Base-by-base conservation (phyloP, 2,113 vertebrate genomes). In the Dendropsophus ebraccatus region DNA sequence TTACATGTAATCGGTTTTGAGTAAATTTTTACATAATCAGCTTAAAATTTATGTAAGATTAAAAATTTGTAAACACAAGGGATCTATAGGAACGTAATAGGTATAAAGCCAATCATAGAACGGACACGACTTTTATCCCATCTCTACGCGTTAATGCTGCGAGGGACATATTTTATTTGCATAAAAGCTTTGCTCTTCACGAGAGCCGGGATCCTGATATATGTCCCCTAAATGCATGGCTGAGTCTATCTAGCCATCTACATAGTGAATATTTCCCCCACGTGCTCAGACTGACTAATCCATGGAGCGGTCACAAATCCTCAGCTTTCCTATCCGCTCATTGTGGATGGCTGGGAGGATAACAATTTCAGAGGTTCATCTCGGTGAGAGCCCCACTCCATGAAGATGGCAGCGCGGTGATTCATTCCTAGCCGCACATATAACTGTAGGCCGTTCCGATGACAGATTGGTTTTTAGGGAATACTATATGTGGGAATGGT, bases 191-290 rank as follows among this genome's bases (percentile, higher is more conserved):
- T 12, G 21, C 76, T 56, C 47, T 54, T 56, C 52, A 14, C 3
- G 17, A 79, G 49, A 56, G 52, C 50, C 17, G 4, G 30, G 50
- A 56, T 23, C 76, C 52, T 79, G 76, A 79, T 79, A 35, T 35
- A 56, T 58, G 52, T 58, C 76, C 50, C 50, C 52, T 79, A 58
- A 79, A 79, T 79, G 76, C 76, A 79, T 56, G 76, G 50, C 76
- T 79, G 52, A 35, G 30, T 56, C 76, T 56, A n/a, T 79, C 52
- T 79, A 58, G 7, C 19, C 76, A 79, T 79, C 30, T 79, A 56
- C 75, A 77, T 32, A 77, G 75, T 77, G 75, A 77, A 50, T 77
- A 77, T 77, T 77, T 30, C 50, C 67, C 65, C 49, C 50, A 54
- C 50, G 75, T 77, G 75, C 49, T 47, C 16, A 54, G 75, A 77